phyloP scores from a whole-genome alignment of 1,140 invertebrate species.

The Nasonia longicornis region DNA sequence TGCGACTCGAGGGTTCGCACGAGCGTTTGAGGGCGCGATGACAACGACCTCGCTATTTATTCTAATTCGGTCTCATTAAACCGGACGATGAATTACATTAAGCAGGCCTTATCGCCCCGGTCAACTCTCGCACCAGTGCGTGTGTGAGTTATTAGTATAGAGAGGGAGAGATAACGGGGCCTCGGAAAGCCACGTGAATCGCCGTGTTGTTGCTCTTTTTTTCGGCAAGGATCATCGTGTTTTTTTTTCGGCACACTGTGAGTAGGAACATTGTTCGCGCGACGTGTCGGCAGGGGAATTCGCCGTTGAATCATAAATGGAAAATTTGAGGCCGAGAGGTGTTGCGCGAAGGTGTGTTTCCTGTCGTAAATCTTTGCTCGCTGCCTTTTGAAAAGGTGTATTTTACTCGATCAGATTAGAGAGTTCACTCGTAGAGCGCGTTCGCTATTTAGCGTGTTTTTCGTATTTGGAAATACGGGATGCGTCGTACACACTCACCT shows the following conservation, averaged over 20 bases:
- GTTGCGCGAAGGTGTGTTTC: background rate
- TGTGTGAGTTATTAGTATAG: conserved; percentile 47
- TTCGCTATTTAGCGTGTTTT: too few species aligned
- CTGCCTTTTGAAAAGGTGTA: too few species aligned
- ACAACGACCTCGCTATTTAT: conserved; percentile 54
- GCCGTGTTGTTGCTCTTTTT: background rate
- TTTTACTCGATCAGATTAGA: too few species aligned
- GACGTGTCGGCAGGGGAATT: background rate
- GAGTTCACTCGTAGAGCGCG: too few species aligned
- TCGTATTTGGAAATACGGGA: too few species aligned
- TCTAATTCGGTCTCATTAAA: conserved; percentile 54
- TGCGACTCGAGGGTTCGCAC: background rate
- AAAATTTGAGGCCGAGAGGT: background rate
- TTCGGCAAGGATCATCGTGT: background rate
- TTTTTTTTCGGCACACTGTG: too few species aligned
- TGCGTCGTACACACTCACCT: too few species aligned
- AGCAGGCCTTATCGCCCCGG: conserved; percentile 46
- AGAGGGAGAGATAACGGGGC: conserved; percentile 15
- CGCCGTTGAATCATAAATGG: background rate
- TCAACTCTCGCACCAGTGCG: conserved; percentile 6
- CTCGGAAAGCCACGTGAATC: background rate
- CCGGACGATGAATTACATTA: conserved; percentile 50
- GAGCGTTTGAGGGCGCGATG: conserved; percentile 19
- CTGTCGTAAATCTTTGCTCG: too few species aligned
- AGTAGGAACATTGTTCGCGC: too few species aligned